Evolutionary conservation across 2,113 vertebrate species (phyloP).

Genomic region (Macaca mulatta): DNA sequence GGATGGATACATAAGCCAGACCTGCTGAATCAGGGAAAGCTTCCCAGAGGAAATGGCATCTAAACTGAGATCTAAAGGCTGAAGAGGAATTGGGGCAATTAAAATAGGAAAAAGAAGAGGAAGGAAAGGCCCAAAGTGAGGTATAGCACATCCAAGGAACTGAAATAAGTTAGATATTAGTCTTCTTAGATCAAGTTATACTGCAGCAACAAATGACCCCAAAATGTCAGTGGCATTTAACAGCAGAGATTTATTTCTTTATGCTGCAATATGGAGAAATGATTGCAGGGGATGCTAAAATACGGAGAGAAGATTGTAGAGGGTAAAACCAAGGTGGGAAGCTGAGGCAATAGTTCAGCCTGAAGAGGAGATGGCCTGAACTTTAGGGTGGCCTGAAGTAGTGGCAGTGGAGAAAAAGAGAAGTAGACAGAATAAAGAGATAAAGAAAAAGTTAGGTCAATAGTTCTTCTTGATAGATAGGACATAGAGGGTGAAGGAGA

Average conservation of each 20-base stretch:
- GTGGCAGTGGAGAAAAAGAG: no score
- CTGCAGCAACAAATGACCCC: neutral
- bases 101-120: neutral
- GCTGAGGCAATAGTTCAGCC: neutral
- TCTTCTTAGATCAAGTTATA: neutral
- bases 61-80: neutral
- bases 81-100: neutral
- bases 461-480: neutral
- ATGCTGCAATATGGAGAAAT: neutral
- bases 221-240: neutral
- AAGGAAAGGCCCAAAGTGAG: neutral
- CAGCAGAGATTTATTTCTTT: neutral
- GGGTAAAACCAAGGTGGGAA: neutral
- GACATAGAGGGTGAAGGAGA: neutral
- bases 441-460: neutral
- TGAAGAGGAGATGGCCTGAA: neutral
- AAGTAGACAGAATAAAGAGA: neutral
- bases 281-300: neutral
- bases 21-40: neutral
- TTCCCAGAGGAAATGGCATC: neutral
- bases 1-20: neutral
- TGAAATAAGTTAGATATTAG: rapidly evolving
- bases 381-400: neutral
- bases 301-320: neutral
- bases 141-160: neutral